Evolutionary conservation across 1,140 invertebrate genomes (phyloP), one percentile per base, ranked within the genome.

Genomic region (Drosophila micromelanica): DNA sequence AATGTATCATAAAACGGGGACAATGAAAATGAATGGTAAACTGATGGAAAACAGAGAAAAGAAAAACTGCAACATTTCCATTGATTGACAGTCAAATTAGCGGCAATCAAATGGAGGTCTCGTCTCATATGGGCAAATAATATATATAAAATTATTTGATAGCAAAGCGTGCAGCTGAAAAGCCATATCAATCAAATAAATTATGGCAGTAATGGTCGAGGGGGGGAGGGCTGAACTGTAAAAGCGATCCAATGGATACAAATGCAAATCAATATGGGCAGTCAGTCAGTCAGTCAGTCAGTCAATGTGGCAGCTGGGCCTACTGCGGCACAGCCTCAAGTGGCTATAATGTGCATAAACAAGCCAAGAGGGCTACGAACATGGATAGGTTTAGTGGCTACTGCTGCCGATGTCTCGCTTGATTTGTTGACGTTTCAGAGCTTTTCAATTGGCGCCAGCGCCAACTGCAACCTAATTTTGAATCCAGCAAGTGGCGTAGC

Each of bases 41-140:
- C 38, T 35, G 11, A 60, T 37, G 37, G 17, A n/a, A 73, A 73
- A 46, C 59, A 61, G 55, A 63, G 48, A 51, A 32, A 63, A 68
- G 8, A 69, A 76, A 30, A 62, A 43, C 30, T 63, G 40, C 27
- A 64, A 68, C 69, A 60, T 71, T 56, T 48, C 67, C 56, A 79
- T 82, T 87, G 82, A 87, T 89, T 87, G 82, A 87, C 82, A 87
- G 82, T 82, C 84, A 87, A 87, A 87, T 87, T 87, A 87, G 84
- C 79, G 79, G 84, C 82, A 87, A 89, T 89, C 68, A 82, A 82
- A 87, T 17, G 40, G 46, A 74, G 60, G 42, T 79, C 65, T 71
- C 56, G 20, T 69, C 30, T 45, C 32, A 43, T 63, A 75, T 78
- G 69, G 78, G 70, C 67, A 81, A 78, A 86, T 87, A 81, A 82